Evolutionary conservation across 2,888 invertebrate species (phyloP), one percentile per base, ranked within the genome.

Genomic region (Trimorus sp.): DNA sequence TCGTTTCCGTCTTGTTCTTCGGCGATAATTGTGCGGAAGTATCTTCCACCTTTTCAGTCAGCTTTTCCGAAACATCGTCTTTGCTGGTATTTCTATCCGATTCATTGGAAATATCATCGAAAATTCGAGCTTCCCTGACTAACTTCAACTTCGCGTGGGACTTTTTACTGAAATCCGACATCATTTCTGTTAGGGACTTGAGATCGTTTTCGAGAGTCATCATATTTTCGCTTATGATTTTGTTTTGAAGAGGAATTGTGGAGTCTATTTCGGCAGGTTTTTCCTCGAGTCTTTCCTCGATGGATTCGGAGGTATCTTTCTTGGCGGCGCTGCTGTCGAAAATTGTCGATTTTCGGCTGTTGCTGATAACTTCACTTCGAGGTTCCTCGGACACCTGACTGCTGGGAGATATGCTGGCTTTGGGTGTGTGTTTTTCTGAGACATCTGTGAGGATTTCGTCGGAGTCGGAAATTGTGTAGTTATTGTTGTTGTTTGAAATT

Each of bases 151-250:
- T 89, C 11, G 87, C 86, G 9, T 86, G 87, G 0, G 90, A 87
- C 71, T 88, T 89, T 84, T 89, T 90, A 73, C 88, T 88, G 48
- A 89, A 88, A 12, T 88, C 88, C 2, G 87, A 88, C 90, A 92
- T 90, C 87, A 91, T 89, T 63, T 91, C 90, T 3, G 90, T 89
- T 11, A 92, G 86, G n/a, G 87, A 87, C 73, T 88, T 89, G 5
- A 91, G 74, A 54, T 91, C 91, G 48, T 90, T 90, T 68, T 91
- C 91, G 1, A 92, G 75, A 7, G 88, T 89, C 62, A 87, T 89
- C 59, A 91, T 91, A 54, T 91, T 89, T 36, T 91, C 88, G 60
- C 88, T 89, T 16, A 91, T 84, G 56, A 90, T 89, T 66, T 90
- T 89, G 62, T 91, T 89, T 70, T 89, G 89, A 49, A 90, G 60